A percentile compares a stretch with the other conserved stretches of the same genome.
These are phyloP conservation scores for Drosophila nigrodunni DNA, from an alignment of 1,140 invertebrate genomes.

Conservation along the genomic window DNA sequence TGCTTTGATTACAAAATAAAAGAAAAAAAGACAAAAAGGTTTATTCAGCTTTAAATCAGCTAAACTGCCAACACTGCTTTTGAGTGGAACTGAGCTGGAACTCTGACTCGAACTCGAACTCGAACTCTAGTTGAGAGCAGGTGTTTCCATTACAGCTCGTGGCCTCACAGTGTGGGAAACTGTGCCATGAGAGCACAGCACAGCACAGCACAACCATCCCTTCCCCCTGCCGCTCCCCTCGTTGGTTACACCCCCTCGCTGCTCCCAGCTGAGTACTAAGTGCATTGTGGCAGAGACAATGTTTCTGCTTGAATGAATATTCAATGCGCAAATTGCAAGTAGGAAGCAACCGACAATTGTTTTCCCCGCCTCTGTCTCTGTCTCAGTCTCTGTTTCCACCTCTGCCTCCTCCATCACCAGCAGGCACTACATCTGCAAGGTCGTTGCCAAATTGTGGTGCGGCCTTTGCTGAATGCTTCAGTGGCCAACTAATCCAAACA, in stretches of 20 bases:
- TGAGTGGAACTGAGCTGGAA: background rate
- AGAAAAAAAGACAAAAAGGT: no score
- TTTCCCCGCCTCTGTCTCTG: background rate
- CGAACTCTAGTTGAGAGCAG: conserved; percentile 1
- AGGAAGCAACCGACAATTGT: conserved; percentile 63
- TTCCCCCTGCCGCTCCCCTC: background rate
- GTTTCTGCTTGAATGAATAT: conserved; percentile 67
- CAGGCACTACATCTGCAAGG: conserved; percentile 36
- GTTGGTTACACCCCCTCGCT: no score
- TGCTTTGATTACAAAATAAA: no score
- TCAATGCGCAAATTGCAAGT: conserved; percentile 63
- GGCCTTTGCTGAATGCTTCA: conserved; percentile 46
- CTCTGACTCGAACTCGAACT: background rate
- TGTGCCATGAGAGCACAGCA: conserved; percentile 49
- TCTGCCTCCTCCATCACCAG: background rate
- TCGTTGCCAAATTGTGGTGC: conserved; percentile 64
- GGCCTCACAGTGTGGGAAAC: conserved; percentile 53
- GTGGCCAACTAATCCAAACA: conserved; percentile 51
- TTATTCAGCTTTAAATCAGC: no score
- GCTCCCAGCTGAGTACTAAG: background rate
- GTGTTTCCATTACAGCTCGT: conserved; percentile 39
- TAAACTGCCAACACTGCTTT: no score
- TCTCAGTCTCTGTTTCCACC: background rate
- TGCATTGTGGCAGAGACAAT: conserved; percentile 41
- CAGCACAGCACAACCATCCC: background rate